Conservation (phyloP, 1,140 invertebrate species). For the Diuraphis noxia region DNA sequence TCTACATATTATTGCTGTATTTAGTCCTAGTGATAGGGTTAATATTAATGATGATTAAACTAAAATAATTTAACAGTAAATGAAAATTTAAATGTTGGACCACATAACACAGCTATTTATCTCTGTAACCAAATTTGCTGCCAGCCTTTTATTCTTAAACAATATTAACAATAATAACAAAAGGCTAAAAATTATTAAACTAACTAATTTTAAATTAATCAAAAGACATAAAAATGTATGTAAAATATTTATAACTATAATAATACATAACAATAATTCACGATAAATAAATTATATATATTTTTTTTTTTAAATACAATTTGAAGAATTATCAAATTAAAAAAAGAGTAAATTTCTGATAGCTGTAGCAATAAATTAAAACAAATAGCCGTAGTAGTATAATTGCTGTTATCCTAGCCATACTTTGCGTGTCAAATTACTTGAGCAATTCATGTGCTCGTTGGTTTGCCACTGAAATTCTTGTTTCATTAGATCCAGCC, state of each 20-base stretch:
- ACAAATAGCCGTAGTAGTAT: conserved; percentile 1
- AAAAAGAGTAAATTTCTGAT: conserved; percentile 25
- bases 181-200: conserved; percentile 13
- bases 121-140: conserved; percentile 36
- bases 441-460: conserved; percentile 81
- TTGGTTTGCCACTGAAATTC: conserved; percentile 83
- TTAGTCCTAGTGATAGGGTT: not conserved
- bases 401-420: not conserved
- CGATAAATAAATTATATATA: not conserved
- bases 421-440: conserved; percentile 61
- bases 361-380: conserved; percentile 13
- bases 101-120: conserved; percentile 29
- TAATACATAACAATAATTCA: conserved; percentile 41
- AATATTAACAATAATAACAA: conserved; percentile 38
- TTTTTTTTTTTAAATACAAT: conserved; percentile 34
- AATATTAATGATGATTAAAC: not conserved
- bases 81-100: conserved; percentile 37
- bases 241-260: conserved; percentile 45
- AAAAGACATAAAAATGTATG: conserved; percentile 42
- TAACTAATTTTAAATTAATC: conserved; percentile 9
- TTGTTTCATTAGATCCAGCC: conserved; percentile 67
- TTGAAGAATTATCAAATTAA: conserved; percentile 28
- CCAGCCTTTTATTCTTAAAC: conserved; percentile 43
- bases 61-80: conserved; percentile 27
- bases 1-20: conserved; percentile 25